phyloP scores from a whole-genome alignment of 37 sponge, comb jelly and placozoan species.

The Ianthella basta region DNA sequence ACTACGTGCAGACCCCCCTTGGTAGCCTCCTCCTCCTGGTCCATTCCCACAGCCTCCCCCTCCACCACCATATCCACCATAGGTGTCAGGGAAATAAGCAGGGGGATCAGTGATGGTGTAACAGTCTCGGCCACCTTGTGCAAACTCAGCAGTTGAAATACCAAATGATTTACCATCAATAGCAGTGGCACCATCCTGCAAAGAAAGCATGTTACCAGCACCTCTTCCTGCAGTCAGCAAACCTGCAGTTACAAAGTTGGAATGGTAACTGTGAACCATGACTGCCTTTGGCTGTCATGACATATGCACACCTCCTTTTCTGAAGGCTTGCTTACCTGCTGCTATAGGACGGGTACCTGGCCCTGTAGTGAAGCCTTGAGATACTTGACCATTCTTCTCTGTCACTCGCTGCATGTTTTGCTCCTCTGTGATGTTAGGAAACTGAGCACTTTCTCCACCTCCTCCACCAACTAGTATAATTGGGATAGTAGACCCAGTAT shows the following conservation, averaged over 20 bases:
- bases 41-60: slow-evolving; percentile 51
- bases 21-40: slow-evolving; percentile 44
- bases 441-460: slow-evolving; percentile 25
- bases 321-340: no score
- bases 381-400: neutral
- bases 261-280: no score
- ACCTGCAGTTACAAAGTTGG: neutral
- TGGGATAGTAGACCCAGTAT: neutral
- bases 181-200: neutral
- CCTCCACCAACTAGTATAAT: slow-evolving; percentile 52
- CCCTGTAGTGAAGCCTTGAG: no score
- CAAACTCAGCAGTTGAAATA: neutral
- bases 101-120: neutral
- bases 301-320: no score
- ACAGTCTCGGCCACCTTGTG: slow-evolving; percentile 44
- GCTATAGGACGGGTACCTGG: no score
- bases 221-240: slow-evolving; percentile 24
- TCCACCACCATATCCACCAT: slow-evolving; percentile 52
- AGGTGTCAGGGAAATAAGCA: neutral
- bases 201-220: neutral
- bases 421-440: neutral
- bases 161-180: slow-evolving; percentile 8
- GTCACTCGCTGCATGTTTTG: neutral
- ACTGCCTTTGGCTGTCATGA: no score
- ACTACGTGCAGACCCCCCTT: slow-evolving; percentile 16